These are phyloP conservation scores for Harpegnathos saltator DNA, from an alignment of 1,140 invertebrate species.

Conservation along the genomic window DNA sequence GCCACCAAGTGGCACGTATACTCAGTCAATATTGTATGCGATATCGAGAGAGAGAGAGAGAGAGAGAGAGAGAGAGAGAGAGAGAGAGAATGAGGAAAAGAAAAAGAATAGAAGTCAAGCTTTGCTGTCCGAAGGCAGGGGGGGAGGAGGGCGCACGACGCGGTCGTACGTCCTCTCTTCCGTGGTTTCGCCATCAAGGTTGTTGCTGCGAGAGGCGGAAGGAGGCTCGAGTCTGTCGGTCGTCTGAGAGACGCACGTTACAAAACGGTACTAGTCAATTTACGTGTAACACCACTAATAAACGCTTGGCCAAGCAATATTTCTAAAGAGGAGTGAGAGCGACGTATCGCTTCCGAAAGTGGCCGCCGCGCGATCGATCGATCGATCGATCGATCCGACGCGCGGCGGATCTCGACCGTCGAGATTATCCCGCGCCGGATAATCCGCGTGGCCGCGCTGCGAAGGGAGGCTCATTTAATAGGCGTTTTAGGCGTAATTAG, in stretches of 20 bases:
- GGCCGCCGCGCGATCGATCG: slow-evolving; percentile 37
- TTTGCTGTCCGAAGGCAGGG: slow-evolving; percentile 57
- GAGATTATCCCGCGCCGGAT: slow-evolving; percentile 64
- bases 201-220: slow-evolving; percentile 23
- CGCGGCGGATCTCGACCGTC: slow-evolving; percentile 50
- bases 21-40: slow-evolving; percentile 66
- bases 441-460: slow-evolving; percentile 27
- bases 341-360: slow-evolving; percentile 8
- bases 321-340: slow-evolving; percentile 65
- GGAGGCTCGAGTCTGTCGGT: slow-evolving; percentile 13
- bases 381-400: no score
- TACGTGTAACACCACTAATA: slow-evolving; percentile 78
- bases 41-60: slow-evolving; percentile 8
- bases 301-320: slow-evolving; percentile 80
- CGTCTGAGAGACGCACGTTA: slow-evolving; percentile 32
- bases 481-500: slow-evolving; percentile 78
- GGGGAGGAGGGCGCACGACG: no score
- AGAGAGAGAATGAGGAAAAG: no score
- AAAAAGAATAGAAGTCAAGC: slow-evolving; percentile 62
- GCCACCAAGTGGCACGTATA: slow-evolving; percentile 43
- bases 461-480: slow-evolving; percentile 74
- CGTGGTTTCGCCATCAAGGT: slow-evolving; percentile 2
- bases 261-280: slow-evolving; percentile 80
- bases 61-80: no score
- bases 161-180: slow-evolving; percentile 2